A percentile compares a stretch with the other conserved stretches of the same genome.
phyloP scores from a whole-genome alignment of 2,797 vertebrate species.

The Choloepus didactylus region DNA sequence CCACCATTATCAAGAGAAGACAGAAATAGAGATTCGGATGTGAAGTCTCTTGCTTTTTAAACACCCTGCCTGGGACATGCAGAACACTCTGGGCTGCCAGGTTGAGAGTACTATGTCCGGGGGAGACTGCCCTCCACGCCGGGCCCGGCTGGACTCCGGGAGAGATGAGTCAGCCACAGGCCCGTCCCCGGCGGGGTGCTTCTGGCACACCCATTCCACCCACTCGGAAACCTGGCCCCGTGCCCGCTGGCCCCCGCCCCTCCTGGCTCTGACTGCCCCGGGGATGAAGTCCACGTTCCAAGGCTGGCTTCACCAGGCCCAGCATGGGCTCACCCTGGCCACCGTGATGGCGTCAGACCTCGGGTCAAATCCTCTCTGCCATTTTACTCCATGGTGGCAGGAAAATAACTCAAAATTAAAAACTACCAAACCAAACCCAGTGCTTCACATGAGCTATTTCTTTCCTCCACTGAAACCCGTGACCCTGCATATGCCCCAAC shows the following conservation, averaged over 20 bases:
- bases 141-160: neutral
- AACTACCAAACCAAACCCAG: neutral
- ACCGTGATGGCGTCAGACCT: too few species aligned
- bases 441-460: rapidly evolving
- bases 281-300: neutral
- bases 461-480: neutral
- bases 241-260: neutral
- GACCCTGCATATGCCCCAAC: neutral
- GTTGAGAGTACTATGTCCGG: neutral
- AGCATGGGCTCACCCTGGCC: neutral
- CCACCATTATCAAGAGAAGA: neutral
- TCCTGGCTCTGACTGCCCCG: neutral
- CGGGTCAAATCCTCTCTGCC: neutral
- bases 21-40: neutral
- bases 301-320: neutral
- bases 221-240: neutral
- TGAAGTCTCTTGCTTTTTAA: neutral
- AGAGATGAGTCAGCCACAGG: neutral
- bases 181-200: neutral
- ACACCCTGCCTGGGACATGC: neutral
- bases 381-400: neutral
- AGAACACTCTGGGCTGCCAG: neutral
- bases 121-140: neutral
- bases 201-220: neutral
- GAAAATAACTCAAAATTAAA: too few species aligned